Evolutionary conservation across 2,888 invertebrate species (phyloP), one percentile per base, ranked within the genome.

Genomic region (Busseola fusca): DNA sequence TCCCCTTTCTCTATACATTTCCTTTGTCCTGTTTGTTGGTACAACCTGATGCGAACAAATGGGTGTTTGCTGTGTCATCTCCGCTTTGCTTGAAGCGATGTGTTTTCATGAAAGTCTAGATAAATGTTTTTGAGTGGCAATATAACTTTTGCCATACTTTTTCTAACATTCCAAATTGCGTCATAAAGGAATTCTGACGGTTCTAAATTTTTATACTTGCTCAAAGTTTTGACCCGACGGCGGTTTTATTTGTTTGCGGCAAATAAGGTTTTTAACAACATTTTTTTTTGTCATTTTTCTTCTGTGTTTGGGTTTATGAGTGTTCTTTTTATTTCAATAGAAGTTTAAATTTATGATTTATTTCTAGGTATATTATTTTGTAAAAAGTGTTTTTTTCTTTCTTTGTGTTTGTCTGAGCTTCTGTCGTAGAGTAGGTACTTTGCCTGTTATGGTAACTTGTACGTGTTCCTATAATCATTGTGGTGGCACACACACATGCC

Each of bases 1-100:
- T 92, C 90, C 87, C 84, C 86, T 89, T 91, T 90, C 87, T 86
- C 86, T 90, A 91, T 90, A 86, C 88, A 89, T 89, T 93, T 90
- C 90, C 90, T 91, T 92, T 91, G 90, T 91, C 87, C 89, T 90
- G 89, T 91, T 92, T 91, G 89, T 91, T 87, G 87, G 87, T 84
- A 89, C 84, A 87, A 88, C 89, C 89, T 83, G 87, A 86, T 89
- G 88, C 88, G 87, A 84, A 91, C 87, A 91, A 91, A 92, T 90
- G 90, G 91, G 85, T 91, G 89, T 90, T 91, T 90, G 89, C 88
- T 88, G 87, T 89, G 86, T 86, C 85, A 86, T 86, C 86, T 84
- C 81, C 82, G 80, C 78, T 85, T 79, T 81, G 86, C 85, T 84
- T 75, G 76, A 80, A 87, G 88, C 86, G 77, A 82, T 84, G 82